A percentile compares a stretch with the other conserved stretches of the same genome.
Evolutionary conservation across 2,113 vertebrate species (phyloP).

Genomic region (Ondatra zibethicus): DNA sequence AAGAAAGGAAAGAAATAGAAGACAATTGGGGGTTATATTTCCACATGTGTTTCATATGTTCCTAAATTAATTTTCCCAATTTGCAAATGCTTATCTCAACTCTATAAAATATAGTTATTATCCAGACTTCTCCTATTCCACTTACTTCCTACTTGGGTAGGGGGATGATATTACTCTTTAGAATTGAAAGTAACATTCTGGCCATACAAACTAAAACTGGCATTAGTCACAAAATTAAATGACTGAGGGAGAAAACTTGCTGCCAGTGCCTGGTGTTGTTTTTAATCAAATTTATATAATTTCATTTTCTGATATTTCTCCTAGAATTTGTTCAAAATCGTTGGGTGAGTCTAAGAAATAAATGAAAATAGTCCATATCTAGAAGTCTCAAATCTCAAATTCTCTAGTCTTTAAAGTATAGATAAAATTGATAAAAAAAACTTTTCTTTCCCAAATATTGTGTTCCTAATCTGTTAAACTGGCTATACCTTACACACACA

Average conservation of each 20-base stretch:
- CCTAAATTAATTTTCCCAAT: background rate
- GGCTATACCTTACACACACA: background rate
- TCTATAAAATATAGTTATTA: background rate
- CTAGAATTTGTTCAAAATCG: constrained; percentile 30
- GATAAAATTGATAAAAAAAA: background rate
- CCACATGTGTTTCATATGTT: background rate
- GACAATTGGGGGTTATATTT: background rate
- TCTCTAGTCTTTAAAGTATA: background rate
- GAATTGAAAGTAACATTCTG: background rate
- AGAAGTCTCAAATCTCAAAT: background rate
- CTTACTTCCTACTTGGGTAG: background rate
- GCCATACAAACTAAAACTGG: background rate
- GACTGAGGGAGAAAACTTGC: background rate
- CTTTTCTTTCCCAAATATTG: background rate
- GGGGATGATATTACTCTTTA: background rate
- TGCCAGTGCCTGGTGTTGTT: background rate
- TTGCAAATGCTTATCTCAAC: background rate
- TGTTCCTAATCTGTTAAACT: constrained; percentile 47
- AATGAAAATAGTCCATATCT: background rate
- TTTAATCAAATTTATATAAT: background rate
- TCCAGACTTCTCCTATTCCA: background rate
- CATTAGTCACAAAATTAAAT: constrained; percentile 37
- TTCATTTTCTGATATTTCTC: constrained; percentile 22
- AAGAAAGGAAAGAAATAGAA: background rate
- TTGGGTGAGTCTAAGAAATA: background rate